Base-by-base conservation (phyloP, 2,113 vertebrate species). In the Numenius arquata region DNA sequence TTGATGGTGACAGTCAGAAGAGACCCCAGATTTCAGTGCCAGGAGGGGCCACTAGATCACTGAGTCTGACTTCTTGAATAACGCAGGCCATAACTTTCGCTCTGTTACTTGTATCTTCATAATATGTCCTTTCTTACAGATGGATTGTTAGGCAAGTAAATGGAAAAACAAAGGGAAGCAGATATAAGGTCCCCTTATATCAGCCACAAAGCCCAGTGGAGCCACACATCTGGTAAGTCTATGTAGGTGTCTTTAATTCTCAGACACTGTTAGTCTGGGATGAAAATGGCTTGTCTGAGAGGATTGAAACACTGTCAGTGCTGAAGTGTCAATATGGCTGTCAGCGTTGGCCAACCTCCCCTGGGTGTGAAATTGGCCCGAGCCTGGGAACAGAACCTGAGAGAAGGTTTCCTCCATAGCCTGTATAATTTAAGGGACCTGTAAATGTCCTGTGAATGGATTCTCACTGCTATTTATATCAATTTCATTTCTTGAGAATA, bases 1-100 rank as follows among this genome's bases (percentile, higher is more conserved):
- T 72, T 89, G 83, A 86, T 92, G 48, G 30, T 85, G 67, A 38
- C 74, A 88, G 74, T 73, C 85, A 90, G 78, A 85, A 94, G 20
- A 93, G 43, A 70, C 34, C 65, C 26, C 58, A 76, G 53, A 70
- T 77, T 91, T 91, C 67, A 70, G 78, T 48, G 62, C 74, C 74
- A 88, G 74, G 25, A 94, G 88, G 67, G 81, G 53, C 70, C 87
- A 76, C 67, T 85, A 79, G 41, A 88, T 94, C 71, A 82, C 21
- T 0, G 4, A 85, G 15, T 21, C 48, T 94, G 74, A 89, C 81
- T 89, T 72, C 72, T 78, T 90, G 50, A 94, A 79, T 94, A 89
- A 90, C 18, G 48, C 25, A 82, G 56, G 45, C 48, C 62, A 45
- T 93, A 70, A 94, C 48, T 95, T 96, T 74, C 18, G 11, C 43